Evolutionary conservation across 2,888 invertebrate species (phyloP), one percentile per base, ranked within the genome.

Genomic region (Spilarctia lutea): DNA sequence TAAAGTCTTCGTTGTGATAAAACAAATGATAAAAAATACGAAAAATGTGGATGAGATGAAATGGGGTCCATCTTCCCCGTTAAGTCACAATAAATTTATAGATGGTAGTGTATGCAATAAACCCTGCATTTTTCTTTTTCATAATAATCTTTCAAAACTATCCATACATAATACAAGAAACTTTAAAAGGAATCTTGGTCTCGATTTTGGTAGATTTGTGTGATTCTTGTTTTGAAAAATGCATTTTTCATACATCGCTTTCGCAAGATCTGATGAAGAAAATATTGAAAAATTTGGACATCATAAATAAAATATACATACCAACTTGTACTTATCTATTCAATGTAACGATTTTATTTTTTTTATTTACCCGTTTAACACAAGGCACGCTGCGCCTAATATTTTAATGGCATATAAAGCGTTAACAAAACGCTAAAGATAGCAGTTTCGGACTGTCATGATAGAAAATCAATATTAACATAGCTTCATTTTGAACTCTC

Each of bases 371-470:
- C 78, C 69, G 77, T 80, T 83, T 82, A 84, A 85, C 83, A 81
- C 72, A 81, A 85, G 84, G 87, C 80, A 87, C 80, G 84, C 87
- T 87, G 80, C 88, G 86, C 88, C 85, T 89, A 91, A 92, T 91
- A 90, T 89, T 90, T 93, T 91, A 90, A 88, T 89, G 90, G 86
- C 90, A 90, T 92, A 90, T 90, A 86, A 89, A 91, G 87, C 87
- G 90, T 93, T 93, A 93, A 93, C 94, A 92, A 91, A 91, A 91
- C 91, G 93, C 92, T 94, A 94, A 94, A 94, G 89, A 92, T 94
- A 90, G 92, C 92, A 91, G 91, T 92, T 92, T 91, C 85, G 87
- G 89, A 89, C 90, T 89, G 87, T 89, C 89, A 89, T 89, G 88
- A 92, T 90, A 90, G 91, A 92, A 92, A 92, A 91, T 91, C 90